Base-by-base conservation (phyloP, 1,140 invertebrate species). In the Nephila pilipes region DNA sequence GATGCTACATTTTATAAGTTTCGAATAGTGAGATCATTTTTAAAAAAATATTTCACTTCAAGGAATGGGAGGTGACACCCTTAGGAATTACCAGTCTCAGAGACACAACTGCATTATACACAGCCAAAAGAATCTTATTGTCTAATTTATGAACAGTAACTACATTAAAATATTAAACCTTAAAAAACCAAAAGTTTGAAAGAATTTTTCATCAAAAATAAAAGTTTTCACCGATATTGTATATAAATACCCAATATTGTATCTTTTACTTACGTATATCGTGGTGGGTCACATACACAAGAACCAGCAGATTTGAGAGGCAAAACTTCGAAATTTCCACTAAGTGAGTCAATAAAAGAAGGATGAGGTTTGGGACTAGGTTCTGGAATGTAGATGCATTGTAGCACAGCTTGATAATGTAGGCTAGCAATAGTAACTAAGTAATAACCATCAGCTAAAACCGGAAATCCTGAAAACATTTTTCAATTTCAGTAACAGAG, bases 391-490 rank as follows among this genome's bases (percentile, higher is more conserved):
- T 87, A 63, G 6, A 93, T 32, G 29, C 92, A 93, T 36, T 93
- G 92, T 16, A 93, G 32, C 32, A 89, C 14, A 38, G 69, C 57
- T 55, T 93, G 92, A 65, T 93, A 93, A 69, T 93, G 92, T 4
- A 93, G 79, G 32, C 92, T 93, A 36, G 87, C 92, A 55, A 93
- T 89, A n/a, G 87, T 81, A 29, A 93, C 57, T 54, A 93, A 54
- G n/a, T 93, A 93, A 65, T 89, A 93, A 54, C 92, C 92, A 88
- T 93, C 87, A 38, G 85, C 38, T 63, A 81, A 69, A 29, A 93
- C 32, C 20, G 92, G 92, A 32, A 88, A 65, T 57, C 75, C 92
- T 93, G 46, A 32, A 83, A 85, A 25, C 12, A 46, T n/a, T n/a
- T n/a, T n/a, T n/a, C n/a, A n/a, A n/a, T n/a, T n/a, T n/a, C n/a